These are phyloP conservation scores for Galendromus occidentalis DNA, from an alignment of 1,140 invertebrate genomes.

Conservation along the genomic window DNA sequence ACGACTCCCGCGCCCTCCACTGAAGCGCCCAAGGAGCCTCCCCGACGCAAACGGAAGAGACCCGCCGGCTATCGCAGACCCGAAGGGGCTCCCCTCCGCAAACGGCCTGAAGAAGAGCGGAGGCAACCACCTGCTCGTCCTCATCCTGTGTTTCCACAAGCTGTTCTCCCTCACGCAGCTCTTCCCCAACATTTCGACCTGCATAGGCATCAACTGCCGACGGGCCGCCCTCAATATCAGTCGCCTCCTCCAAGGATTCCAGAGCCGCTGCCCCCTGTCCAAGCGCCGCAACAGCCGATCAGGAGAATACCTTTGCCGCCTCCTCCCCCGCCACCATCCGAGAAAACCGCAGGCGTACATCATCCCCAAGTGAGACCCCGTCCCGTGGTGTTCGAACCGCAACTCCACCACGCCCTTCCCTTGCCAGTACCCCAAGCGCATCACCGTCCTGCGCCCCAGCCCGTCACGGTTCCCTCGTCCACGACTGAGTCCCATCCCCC, in stretches of 20 bases:
- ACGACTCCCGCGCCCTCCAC: not conserved
- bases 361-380: constrained; percentile 1
- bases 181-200: not conserved
- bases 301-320: not conserved
- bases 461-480: not conserved
- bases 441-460: not conserved
- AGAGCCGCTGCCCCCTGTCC: not conserved
- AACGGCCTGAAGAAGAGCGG: not conserved
- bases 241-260: not conserved
- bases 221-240: not conserved
- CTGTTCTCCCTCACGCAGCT: not conserved
- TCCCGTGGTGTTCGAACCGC: not conserved
- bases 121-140: not conserved
- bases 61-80: not conserved
- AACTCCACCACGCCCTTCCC: not conserved
- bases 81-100: not conserved
- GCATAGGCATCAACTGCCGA: not conserved
- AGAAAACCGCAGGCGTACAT: not conserved
- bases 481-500: no score
- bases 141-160: not conserved
- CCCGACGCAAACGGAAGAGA: not conserved
- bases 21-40: not conserved
- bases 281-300: not conserved
- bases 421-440: not conserved
- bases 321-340: not conserved